Percentiles rank a stretch among this genome's conserved stretches.
Conservation (phyloP, 2,797 vertebrate genomes). For the Agapornis canus region DNA sequence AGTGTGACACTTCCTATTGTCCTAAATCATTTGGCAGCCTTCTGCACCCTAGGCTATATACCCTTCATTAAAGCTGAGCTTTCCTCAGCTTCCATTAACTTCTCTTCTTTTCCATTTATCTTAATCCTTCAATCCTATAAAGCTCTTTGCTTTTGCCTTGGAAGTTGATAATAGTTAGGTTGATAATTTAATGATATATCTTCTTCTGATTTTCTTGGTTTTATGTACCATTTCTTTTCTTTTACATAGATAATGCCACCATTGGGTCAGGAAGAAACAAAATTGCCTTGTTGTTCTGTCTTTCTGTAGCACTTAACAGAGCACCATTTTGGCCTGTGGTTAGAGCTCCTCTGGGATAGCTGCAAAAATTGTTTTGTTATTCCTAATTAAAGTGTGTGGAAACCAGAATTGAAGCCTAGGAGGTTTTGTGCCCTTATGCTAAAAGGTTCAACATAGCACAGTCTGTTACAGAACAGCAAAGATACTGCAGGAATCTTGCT, state of each 20-base stretch:
- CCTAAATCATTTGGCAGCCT: not conserved
- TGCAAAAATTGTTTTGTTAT: not conserved
- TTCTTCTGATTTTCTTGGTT: not conserved
- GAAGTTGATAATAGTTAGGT: not conserved
- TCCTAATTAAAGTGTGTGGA: not conserved
- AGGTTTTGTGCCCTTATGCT: not conserved
- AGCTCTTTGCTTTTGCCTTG: not conserved
- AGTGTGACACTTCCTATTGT: not conserved
- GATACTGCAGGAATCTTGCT: not conserved
- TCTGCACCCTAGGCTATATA: not conserved
- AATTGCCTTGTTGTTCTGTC: not conserved
- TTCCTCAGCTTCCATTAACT: not conserved
- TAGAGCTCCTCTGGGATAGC: not conserved
- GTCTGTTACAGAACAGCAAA: accelerated
- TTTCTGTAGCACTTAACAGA: not conserved
- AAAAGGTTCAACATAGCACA: accelerated
- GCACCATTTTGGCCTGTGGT: not conserved
- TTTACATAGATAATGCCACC: not conserved
- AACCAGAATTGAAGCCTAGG: not conserved
- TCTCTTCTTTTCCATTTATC: not conserved
- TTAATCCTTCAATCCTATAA: not conserved
- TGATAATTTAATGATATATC: not conserved
- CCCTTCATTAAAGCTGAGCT: not conserved
- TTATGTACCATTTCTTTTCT: not conserved
- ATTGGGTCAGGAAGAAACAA: not conserved